phyloP scores from a whole-genome alignment of 2,113 vertebrate genomes.

The Pachycephala philippinensis region DNA sequence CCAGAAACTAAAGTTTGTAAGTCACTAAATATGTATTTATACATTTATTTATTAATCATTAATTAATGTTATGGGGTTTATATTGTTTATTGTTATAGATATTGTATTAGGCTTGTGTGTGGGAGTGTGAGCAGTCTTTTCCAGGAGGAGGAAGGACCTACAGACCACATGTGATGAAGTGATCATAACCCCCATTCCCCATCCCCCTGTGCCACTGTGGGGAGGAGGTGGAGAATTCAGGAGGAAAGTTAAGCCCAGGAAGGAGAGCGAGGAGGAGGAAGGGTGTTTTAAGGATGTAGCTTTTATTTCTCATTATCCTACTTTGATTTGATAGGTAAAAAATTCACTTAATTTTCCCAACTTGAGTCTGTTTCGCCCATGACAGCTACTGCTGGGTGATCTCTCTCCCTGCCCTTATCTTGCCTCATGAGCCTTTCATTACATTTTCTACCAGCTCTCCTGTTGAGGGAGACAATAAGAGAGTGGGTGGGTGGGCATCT shows the following conservation, averaged over 20 bases:
- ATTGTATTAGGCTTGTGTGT: background rate
- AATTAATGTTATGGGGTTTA: background rate
- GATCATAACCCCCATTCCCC: background rate
- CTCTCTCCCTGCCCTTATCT: background rate
- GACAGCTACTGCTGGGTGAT: background rate
- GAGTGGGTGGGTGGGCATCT: background rate
- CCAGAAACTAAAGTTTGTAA: background rate
- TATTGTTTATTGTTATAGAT: background rate
- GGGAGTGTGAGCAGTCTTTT: background rate
- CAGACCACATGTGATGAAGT: background rate
- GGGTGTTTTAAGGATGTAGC: background rate
- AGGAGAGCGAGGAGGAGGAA: background rate
- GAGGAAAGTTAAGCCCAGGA: background rate
- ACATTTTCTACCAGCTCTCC: background rate
- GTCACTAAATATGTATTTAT: background rate
- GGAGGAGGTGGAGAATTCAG: background rate
- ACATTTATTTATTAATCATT: background rate
- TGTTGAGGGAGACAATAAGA: background rate
- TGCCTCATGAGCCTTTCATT: background rate
- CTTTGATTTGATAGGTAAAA: background rate
- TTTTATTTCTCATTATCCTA: background rate
- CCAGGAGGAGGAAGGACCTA: background rate
- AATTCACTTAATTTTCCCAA: background rate
- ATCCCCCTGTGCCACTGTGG: background rate
- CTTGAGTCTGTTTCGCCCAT: accelerated